These are phyloP conservation scores for Chelmon rostratus DNA, from an alignment of 2,797 vertebrate species.

Conservation along the genomic window DNA sequence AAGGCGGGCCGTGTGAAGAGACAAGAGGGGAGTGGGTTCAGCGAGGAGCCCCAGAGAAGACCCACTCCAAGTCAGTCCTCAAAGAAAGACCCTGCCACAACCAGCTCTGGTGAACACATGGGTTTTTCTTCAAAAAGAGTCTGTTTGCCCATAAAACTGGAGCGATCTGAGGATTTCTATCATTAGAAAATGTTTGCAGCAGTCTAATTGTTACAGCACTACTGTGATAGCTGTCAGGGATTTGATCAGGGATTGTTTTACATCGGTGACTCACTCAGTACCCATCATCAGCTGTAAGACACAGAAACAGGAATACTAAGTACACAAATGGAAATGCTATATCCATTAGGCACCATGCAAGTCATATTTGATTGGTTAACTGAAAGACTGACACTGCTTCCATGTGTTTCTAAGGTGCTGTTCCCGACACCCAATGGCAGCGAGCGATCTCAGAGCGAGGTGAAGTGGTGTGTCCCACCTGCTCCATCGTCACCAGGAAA, in stretches of 20 bases:
- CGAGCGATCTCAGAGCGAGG: slow-evolving; percentile 92
- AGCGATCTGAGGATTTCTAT: too few species aligned
- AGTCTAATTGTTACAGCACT: background rate
- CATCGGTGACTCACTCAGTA: background rate
- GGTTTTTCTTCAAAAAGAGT: background rate
- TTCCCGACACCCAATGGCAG: slow-evolving; percentile 91
- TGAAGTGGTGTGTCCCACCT: slow-evolving; percentile 94
- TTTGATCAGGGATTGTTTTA: background rate
- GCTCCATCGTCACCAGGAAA: slow-evolving; percentile 93
- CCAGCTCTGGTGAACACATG: slow-evolving; percentile 74
- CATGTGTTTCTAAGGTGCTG: slow-evolving; percentile 61
- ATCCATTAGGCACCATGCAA: background rate
- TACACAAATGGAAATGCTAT: slow-evolving; percentile 4
- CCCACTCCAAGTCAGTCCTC: slow-evolving; percentile 66
- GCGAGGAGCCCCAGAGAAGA: slow-evolving; percentile 90
- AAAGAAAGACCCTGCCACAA: slow-evolving; percentile 85
- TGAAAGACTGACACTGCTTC: slow-evolving; percentile 6
- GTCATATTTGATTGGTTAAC: background rate
- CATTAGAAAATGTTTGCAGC: too few species aligned
- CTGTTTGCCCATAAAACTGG: background rate
- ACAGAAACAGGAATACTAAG: background rate
- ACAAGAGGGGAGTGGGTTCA: slow-evolving; percentile 81
- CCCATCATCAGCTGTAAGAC: background rate
- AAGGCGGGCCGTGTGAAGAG: slow-evolving; percentile 91
- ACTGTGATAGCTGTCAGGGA: background rate